Conservation (phyloP, 2,113 vertebrate species). For the Helogale parvula region DNA sequence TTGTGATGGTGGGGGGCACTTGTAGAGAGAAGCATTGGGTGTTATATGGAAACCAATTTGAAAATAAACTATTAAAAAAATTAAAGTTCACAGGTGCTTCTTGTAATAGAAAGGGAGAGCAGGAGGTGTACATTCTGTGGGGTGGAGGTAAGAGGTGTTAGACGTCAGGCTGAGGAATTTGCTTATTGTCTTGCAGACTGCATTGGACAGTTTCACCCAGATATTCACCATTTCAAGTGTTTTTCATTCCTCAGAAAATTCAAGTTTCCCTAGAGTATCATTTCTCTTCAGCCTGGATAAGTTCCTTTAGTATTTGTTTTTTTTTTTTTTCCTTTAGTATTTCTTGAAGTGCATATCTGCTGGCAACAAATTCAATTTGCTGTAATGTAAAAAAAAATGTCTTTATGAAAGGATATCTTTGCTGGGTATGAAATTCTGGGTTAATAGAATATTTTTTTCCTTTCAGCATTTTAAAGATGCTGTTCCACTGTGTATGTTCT, state of each 20-base stretch:
- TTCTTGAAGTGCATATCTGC: neutral
- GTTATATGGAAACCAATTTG: no score
- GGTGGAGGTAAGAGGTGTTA: neutral
- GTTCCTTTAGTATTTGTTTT: neutral
- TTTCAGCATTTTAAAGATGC: neutral
- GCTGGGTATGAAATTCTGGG: neutral
- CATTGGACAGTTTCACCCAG: neutral
- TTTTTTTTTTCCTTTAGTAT: neutral
- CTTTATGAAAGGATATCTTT: conserved; percentile 32
- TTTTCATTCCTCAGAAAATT: neutral
- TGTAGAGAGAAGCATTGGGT: no score
- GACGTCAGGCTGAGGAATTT: neutral
- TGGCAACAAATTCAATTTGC: neutral
- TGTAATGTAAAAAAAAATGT: neutral
- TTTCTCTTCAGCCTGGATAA: neutral
- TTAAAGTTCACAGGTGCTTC: neutral
- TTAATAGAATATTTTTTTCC: neutral
- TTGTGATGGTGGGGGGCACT: no score
- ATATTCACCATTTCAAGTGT: neutral
- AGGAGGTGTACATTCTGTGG: fast-evolving
- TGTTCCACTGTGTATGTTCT: neutral
- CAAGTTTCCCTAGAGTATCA: neutral
- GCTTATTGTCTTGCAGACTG: neutral
- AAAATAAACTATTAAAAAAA: no score
- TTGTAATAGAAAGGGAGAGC: neutral